Evolutionary conservation across 2,888 invertebrate species (phyloP).

Genomic region (Andrena camellia): DNA sequence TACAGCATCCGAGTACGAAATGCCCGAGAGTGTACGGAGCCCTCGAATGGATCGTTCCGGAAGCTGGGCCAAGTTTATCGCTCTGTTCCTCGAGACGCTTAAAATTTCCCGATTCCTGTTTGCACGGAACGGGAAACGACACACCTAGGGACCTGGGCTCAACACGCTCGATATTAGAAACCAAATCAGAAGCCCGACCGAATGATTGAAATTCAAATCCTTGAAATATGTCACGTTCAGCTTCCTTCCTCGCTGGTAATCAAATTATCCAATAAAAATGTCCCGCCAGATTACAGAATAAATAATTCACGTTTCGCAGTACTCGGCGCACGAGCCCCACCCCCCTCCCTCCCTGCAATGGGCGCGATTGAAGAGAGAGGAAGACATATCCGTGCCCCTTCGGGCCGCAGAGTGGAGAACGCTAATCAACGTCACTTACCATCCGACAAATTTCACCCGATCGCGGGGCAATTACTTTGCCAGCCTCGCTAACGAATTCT

Average conservation of each 20-base stretch:
- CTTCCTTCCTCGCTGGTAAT: no score
- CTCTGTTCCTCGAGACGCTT: constrained; percentile 15
- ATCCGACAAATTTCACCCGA: constrained; percentile 42
- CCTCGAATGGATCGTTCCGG: constrained; percentile 45
- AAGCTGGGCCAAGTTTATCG: constrained; percentile 40
- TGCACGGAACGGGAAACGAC: constrained; percentile 4
- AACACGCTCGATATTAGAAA: neutral
- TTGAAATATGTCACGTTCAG: no score
- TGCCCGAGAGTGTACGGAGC: constrained; percentile 30
- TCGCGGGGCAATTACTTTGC: constrained; percentile 44
- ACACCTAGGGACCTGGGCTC: neutral
- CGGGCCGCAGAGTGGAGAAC: neutral
- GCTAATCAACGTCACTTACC: constrained; percentile 22
- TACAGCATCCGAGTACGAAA: constrained; percentile 41
- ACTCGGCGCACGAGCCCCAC: neutral
- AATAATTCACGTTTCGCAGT: neutral
- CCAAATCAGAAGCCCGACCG: no score
- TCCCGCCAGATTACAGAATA: neutral
- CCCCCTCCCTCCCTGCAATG: neutral
- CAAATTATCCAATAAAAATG: no score
- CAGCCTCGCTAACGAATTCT: constrained; percentile 45
- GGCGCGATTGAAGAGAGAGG: neutral
- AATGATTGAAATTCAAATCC: no score
- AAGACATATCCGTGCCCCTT: neutral
- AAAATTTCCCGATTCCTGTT: constrained; percentile 22